phyloP scores from a whole-genome alignment of 2,797 vertebrate species.

The Philypnodon macrostomus region DNA sequence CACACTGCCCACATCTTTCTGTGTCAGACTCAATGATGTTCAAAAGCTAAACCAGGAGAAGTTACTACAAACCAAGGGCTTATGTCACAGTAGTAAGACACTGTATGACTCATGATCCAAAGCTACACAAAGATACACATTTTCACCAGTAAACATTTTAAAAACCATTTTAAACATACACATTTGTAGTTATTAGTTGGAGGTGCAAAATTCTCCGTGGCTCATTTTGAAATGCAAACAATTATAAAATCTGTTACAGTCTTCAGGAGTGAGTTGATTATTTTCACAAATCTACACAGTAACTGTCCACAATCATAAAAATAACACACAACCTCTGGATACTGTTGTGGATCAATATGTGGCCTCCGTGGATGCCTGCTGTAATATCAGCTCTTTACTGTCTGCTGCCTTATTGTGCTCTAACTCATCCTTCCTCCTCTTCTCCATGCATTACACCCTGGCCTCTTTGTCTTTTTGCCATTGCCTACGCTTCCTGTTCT shows the following conservation, averaged over 20 bases:
- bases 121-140: too few relatives aligned
- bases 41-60: too few relatives aligned
- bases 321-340: conserved; percentile 41
- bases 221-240: conserved; percentile 26
- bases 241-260: conserved; percentile 31
- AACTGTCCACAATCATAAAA: conserved; percentile 50
- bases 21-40: too few relatives aligned
- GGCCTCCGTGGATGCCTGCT: conserved; percentile 71
- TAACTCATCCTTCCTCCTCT: conserved; percentile 72
- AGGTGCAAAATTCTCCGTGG: conserved; percentile 13
- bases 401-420: conserved; percentile 75
- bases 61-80: too few relatives aligned
- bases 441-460: conserved; percentile 42
- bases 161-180: too few relatives aligned
- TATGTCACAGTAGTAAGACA: too few relatives aligned
- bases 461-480: conserved; percentile 48
- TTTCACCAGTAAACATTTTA: too few relatives aligned
- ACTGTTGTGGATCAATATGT: conserved; percentile 67
- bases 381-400: conserved; percentile 79
- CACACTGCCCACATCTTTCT: too few relatives aligned
- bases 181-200: conserved; percentile 1
- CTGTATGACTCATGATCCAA: too few relatives aligned
- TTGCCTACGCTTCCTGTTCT: conserved; percentile 23
- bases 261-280: conserved; percentile 56
- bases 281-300: conserved; percentile 66